Base-by-base conservation (phyloP, 2,888 invertebrate genomes). In the Spodoptera picta region DNA sequence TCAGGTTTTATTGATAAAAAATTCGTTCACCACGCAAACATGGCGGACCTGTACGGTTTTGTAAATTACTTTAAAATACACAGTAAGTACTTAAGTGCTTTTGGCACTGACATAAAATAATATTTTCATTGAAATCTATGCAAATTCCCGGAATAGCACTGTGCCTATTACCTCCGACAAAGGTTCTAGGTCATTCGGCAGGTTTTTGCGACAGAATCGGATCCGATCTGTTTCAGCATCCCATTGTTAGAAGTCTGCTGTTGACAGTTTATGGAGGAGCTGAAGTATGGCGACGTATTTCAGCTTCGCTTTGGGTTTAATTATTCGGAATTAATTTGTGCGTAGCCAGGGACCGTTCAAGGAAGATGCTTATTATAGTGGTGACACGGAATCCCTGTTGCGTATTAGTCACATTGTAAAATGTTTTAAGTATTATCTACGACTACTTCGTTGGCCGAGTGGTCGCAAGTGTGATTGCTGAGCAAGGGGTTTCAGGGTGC, bases 251-350 rank as follows among this genome's bases (percentile, higher is more conserved):
- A 50, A 49, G 44, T 44, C 77, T 77, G 75, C 53, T 44, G 12
- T 45, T 60, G 72, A 72, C 69, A 75, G 77, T 47, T 60, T 57
- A 60, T 50, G 62, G 72, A 36, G 24, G 54, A 19, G 51, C 41
- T 79, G 79, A 78, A 48, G 63, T 60, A 79, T 72, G 48, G 57
- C 60, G 19, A 49, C 49, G 62, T 75, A 75, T 65, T 69, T 75
- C 60, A 75, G 65, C 55, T 68, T 60, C 59, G 56, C 54, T 41
- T 59, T 48, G 56, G 49, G 60, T 52, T 69, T 78, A 75, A 75
- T 78, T 78, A 77, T 73, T 60, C 73, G 76, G 75, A 77, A 77
- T 70, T 70, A 67, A 75, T 75, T 47, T 50, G 60, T 67, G 56
- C 71, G 70, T 69, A 42, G 45, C 42, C 52, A 41, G 46, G 12